These are phyloP conservation scores for Heliornis fulica DNA, from an alignment of 2,113 vertebrate species.

Conservation along the genomic window DNA sequence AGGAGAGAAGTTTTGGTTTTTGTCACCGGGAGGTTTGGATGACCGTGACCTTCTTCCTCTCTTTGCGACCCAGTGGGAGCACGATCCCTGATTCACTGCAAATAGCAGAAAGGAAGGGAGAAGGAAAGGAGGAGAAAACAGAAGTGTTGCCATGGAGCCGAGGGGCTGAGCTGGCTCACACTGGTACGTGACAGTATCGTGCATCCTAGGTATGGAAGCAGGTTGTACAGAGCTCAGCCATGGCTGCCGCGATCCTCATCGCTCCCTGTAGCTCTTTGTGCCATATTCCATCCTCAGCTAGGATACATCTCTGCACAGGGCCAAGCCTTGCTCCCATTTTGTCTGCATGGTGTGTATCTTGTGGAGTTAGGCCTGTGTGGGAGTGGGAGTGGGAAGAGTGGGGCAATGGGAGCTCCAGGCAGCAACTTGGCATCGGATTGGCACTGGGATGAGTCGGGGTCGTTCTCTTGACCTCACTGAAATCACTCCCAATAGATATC, in stretches of 20 bases:
- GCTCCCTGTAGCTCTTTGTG: background rate
- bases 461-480: background rate
- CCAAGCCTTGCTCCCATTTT: background rate
- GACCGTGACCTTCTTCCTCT: background rate
- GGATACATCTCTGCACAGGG: background rate
- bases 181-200: no score
- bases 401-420: background rate
- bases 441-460: background rate
- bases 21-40: background rate
- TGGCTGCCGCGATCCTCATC: background rate
- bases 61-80: background rate
- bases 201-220: background rate
- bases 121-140: background rate
- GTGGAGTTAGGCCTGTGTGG: rapidly evolving
- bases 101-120: background rate
- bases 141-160: background rate
- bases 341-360: background rate
- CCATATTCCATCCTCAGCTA: rapidly evolving
- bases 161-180: background rate
- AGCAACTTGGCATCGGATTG: background rate
- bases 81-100: background rate
- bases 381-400: background rate
- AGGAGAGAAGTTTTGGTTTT: background rate
- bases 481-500: background rate
- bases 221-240: background rate